Percentiles rank a stretch among this genome's conserved stretches.
phyloP scores from a whole-genome alignment of 2,797 vertebrate species.

The Sebastes oblongus region DNA sequence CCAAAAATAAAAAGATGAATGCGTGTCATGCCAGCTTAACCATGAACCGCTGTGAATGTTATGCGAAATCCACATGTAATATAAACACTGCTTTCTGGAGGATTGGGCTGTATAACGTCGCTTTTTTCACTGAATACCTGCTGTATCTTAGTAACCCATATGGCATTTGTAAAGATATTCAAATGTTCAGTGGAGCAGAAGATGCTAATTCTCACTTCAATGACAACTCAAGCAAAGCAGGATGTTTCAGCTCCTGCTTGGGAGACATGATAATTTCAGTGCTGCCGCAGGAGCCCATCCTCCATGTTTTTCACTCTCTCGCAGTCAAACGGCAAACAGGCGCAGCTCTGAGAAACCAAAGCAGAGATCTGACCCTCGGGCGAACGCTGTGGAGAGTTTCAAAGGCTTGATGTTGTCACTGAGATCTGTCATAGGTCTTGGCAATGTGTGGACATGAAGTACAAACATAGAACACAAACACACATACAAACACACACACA shows the following conservation, averaged over 20 bases:
- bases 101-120: background rate
- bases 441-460: constrained; percentile 24
- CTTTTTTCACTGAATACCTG: constrained; percentile 27
- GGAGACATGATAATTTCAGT: constrained; percentile 11
- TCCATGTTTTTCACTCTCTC: constrained; percentile 7
- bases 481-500: background rate
- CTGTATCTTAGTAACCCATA: constrained; percentile 57
- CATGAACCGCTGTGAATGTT: background rate
- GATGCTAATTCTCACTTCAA: constrained; percentile 51
- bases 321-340: background rate
- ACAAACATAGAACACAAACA: constrained; percentile 15
- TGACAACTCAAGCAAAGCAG: constrained; percentile 47
- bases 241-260: constrained; percentile 24
- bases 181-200: constrained; percentile 49
- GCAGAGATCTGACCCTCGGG: constrained; percentile 20
- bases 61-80: background rate
- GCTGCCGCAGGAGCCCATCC: background rate
- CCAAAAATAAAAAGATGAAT: background rate
- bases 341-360: background rate
- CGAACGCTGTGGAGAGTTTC: background rate
- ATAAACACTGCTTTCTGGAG: background rate
- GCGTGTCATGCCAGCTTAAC: background rate
- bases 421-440: constrained; percentile 19
- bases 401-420: constrained; percentile 29
- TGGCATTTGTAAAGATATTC: constrained; percentile 52